These are phyloP conservation scores for Eristalinus aeneus DNA, from an alignment of 2,888 invertebrate species.

Conservation along the genomic window DNA sequence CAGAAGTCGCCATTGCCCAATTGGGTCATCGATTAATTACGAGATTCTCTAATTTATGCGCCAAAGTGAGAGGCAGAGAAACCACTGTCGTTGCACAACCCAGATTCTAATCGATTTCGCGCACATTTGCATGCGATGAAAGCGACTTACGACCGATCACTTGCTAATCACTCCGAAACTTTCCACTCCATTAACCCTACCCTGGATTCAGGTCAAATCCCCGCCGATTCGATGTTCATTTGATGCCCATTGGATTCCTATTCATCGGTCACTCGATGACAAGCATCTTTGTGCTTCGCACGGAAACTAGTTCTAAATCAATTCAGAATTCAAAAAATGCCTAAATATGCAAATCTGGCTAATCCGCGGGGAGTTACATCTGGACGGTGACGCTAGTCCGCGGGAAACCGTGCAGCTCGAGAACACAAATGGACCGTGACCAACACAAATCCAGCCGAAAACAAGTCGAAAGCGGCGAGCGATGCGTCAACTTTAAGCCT, in stretches of 20 bases:
- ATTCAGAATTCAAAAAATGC: neutral
- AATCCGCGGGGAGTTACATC: neutral
- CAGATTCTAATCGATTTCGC: neutral
- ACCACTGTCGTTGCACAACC: neutral
- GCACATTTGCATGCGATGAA: neutral
- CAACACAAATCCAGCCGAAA: neutral
- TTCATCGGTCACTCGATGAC: too few relatives aligned
- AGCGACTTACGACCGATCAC: neutral
- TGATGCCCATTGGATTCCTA: too few relatives aligned
- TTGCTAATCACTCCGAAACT: neutral
- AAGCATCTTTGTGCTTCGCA: neutral
- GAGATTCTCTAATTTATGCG: neutral
- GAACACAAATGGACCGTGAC: neutral
- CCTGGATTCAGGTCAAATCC: neutral
- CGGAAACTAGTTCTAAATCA: conserved; percentile 39
- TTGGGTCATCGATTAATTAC: neutral
- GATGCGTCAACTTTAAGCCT: neutral
- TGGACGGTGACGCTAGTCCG: neutral
- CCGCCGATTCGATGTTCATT: neutral
- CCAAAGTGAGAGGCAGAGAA: neutral
- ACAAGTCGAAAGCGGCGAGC: neutral
- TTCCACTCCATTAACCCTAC: neutral
- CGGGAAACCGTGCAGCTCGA: neutral
- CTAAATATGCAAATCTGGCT: conserved; percentile 3
- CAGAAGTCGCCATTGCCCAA: neutral